Evolutionary conservation across 2,113 vertebrate genomes (phyloP).

Genomic region (Nymphicus hollandicus): DNA sequence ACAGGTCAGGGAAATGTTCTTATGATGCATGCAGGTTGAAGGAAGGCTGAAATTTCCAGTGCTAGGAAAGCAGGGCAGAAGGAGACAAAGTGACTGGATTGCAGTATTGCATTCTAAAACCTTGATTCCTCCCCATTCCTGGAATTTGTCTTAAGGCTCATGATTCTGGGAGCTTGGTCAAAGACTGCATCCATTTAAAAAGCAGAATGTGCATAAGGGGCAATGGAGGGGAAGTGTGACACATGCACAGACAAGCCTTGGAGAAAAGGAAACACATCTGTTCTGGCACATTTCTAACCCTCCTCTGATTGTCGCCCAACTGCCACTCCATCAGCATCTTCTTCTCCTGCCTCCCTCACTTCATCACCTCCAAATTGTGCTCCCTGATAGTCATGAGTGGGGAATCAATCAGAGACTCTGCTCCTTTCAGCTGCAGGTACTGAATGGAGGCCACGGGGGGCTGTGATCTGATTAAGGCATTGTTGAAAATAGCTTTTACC

Average conservation of each 20-base stretch:
- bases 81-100: background rate
- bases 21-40: background rate
- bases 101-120: background rate
- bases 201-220: background rate
- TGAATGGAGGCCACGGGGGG: background rate
- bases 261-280: background rate
- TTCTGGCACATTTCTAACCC: background rate
- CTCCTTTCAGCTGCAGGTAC: background rate
- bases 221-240: background rate
- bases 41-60: background rate
- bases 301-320: background rate
- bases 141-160: background rate
- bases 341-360: background rate
- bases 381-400: background rate
- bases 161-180: background rate
- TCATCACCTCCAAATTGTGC: constrained; percentile 2
- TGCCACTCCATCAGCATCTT: background rate
- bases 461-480: background rate
- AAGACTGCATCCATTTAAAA: background rate
- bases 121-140: background rate
- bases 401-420: background rate
- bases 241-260: background rate
- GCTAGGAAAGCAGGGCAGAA: background rate
- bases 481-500: background rate
- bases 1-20: background rate